Conservation (phyloP, 2,888 invertebrate species). For the Cantharis rufa region DNA sequence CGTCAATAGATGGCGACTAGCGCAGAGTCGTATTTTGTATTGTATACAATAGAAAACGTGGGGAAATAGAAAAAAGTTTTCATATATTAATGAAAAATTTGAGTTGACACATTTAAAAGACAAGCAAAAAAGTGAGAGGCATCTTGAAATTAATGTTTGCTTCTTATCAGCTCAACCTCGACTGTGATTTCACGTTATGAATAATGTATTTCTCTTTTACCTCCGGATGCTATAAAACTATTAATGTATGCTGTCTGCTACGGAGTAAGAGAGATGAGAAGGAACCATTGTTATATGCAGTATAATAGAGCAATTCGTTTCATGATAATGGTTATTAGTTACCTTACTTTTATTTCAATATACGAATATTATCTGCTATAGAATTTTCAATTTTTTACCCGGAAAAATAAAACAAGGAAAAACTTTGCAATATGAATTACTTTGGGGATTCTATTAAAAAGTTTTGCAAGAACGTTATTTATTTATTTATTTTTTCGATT, state of each 20-base stretch:
- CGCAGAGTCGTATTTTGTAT: neutral
- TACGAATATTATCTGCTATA: constrained; percentile 1
- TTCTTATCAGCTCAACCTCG: constrained; percentile 27
- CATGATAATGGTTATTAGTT: constrained; percentile 3
- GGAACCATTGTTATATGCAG: constrained; percentile 9
- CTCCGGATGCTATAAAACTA: constrained; percentile 29
- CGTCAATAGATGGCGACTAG: neutral
- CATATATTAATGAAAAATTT: constrained; percentile 20
- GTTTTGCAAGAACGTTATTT: neutral
- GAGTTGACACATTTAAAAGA: constrained; percentile 15
- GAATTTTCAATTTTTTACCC: constrained; percentile 1
- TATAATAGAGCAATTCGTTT: constrained; percentile 16
- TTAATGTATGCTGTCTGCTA: constrained; percentile 24
- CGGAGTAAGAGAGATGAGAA: constrained; percentile 2
- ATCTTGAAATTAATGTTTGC: constrained; percentile 28
- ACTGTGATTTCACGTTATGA: constrained; percentile 26
- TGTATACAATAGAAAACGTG: constrained; percentile 2
- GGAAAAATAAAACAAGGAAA: neutral
- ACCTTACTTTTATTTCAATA: constrained; percentile 3
- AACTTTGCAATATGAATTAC: neutral
- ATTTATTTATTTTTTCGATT: neutral
- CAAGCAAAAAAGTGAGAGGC: constrained; percentile 20
- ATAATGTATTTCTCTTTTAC: constrained; percentile 26
- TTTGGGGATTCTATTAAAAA: constrained; percentile 2
- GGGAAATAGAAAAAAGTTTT: constrained; percentile 10